phyloP scores from a whole-genome alignment of 2,797 vertebrate genomes.

The Platyrinchus mystaceus region DNA sequence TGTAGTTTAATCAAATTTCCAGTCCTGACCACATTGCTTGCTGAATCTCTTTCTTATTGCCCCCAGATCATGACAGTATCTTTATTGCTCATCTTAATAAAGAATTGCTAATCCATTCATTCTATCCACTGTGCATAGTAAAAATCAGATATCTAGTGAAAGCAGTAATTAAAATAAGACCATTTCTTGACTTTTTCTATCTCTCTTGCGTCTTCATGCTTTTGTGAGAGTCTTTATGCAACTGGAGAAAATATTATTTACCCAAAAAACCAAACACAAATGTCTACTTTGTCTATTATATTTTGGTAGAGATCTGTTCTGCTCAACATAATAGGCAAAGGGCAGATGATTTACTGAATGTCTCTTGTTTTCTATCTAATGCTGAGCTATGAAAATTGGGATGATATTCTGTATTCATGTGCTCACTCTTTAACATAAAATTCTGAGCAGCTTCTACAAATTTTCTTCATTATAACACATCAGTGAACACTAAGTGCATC shows the following conservation, averaged over 20 bases:
- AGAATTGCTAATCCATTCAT: not conserved
- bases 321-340: not conserved
- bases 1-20: not conserved
- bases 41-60: not conserved
- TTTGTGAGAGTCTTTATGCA: not conserved
- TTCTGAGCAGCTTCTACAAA: not conserved
- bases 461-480: not conserved
- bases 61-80: not conserved
- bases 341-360: not conserved
- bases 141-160: not conserved
- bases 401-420: not conserved
- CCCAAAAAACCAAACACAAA: not conserved
- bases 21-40: not conserved
- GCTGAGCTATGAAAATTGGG: not conserved
- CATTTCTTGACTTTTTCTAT: not conserved
- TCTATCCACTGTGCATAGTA: not conserved
- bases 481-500: not conserved
- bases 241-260: not conserved
- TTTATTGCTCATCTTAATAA: not conserved
- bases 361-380: not conserved
- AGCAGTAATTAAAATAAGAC: not conserved
- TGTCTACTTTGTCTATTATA: not conserved
- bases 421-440: not conserved
- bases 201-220: not conserved
- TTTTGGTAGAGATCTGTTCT: not conserved